Evolutionary conservation across 1,140 invertebrate genomes (phyloP).

Genomic region (Brachionus manjavacas): DNA sequence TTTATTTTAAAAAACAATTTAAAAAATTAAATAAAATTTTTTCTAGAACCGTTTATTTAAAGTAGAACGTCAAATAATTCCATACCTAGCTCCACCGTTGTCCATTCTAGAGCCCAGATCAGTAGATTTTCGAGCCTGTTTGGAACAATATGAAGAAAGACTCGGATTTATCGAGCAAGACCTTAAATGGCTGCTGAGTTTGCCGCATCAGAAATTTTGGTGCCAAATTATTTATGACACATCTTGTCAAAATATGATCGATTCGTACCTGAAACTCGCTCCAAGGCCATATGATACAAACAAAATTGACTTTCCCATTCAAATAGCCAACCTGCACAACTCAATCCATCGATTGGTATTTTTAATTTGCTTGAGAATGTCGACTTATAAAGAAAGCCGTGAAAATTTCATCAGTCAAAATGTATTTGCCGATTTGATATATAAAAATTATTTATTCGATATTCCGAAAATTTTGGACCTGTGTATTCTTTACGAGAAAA

Average conservation of each 20-base stretch:
- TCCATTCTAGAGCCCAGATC: not conserved
- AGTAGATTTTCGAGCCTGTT: not conserved
- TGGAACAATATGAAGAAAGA: constrained; percentile 29
- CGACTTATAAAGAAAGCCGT: constrained; percentile 29
- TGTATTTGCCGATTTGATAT: constrained; percentile 26
- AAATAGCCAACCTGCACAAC: not conserved
- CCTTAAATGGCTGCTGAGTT: constrained; percentile 37
- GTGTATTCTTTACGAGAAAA: constrained; percentile 19
- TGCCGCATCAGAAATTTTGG: constrained; percentile 39
- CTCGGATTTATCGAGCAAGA: not conserved
- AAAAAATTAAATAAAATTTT: not conserved
- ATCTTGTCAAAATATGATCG: constrained; percentile 5
- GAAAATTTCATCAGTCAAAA: constrained; percentile 23
- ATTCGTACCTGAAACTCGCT: constrained; percentile 11
- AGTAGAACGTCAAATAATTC: constrained; percentile 1
- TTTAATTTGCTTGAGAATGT: constrained; percentile 30
- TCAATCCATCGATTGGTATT: constrained; percentile 14
- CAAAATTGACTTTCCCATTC: not conserved
- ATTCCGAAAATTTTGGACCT: constrained; percentile 26
- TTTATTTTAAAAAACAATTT: not conserved
- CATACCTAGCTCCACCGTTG: not conserved
- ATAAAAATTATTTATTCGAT: constrained; percentile 39
- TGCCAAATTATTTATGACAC: constrained; percentile 28
- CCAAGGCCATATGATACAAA: constrained; percentile 15
- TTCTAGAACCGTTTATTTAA: constrained; percentile 10